These are phyloP conservation scores for Sebastes kiyomatsui DNA, from an alignment of 2,797 vertebrate genomes.

Conservation along the genomic window DNA sequence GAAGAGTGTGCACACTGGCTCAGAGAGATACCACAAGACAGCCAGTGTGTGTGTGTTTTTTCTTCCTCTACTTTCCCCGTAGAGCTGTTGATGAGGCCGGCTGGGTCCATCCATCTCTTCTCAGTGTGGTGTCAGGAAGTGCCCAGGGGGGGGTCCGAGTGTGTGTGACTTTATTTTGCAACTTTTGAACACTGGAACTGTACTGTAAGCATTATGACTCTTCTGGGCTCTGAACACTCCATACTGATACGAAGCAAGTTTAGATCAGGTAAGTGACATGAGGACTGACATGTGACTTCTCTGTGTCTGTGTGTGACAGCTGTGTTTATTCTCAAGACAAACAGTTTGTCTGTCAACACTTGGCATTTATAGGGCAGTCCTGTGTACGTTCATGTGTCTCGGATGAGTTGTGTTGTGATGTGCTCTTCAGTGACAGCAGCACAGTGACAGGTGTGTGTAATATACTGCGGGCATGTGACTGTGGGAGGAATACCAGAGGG, in stretches of 20 bases:
- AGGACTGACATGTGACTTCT: neutral
- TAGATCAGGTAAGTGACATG: constrained; percentile 93
- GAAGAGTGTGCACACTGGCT: constrained; percentile 31
- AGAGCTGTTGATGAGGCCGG: constrained; percentile 59
- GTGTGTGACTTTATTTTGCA: constrained; percentile 58
- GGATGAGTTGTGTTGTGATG: constrained; percentile 1
- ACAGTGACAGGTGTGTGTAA: constrained; percentile 49
- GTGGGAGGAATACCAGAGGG: constrained; percentile 6
- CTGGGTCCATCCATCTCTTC: constrained; percentile 60
- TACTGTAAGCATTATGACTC: constrained; percentile 92
- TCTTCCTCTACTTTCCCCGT: neutral
- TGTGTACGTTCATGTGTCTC: neutral
- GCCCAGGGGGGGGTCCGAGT: constrained; percentile 59
- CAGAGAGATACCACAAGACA: constrained; percentile 27
- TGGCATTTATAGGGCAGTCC: neutral
- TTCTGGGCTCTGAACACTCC: constrained; percentile 97
- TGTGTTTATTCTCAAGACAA: neutral
- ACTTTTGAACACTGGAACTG: constrained; percentile 84
- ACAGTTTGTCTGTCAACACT: constrained; percentile 18
- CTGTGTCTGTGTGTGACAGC: neutral
- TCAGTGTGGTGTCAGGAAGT: constrained; percentile 70
- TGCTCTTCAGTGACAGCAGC: constrained; percentile 16
- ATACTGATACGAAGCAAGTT: constrained; percentile 99
- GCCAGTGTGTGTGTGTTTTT: neutral
- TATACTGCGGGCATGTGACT: constrained; percentile 1